Base-by-base conservation (phyloP, 2,113 vertebrate genomes). In the Chloroceryle aenea region DNA sequence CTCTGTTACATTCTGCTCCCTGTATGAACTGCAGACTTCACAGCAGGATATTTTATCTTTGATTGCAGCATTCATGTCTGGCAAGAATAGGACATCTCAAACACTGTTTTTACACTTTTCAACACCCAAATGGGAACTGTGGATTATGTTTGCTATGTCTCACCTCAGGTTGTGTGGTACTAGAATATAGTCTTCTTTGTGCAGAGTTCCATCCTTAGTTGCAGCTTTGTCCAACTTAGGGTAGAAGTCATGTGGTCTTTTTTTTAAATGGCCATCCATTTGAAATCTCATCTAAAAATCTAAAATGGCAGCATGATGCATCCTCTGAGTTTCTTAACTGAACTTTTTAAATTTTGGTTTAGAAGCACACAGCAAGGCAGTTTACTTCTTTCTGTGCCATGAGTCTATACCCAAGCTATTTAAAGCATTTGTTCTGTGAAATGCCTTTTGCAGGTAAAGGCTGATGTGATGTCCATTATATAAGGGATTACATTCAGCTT, bases 11-110 rank as follows among this genome's bases (percentile, higher is more conserved):
- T 6, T 63, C 50, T 91, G 84, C 63, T 96, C 87, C 43, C 32
- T 66, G 78, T 63, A 18, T 48, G 38, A 93, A 43, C 82, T n/a
- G 48, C 88, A 88, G 90, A 2, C 56, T 91, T 88, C 95, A 92
- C 95, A 96, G 93, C 56, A 4, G 95, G 94, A 20, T n/a, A 21
- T 79, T 80, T 87, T 71, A 27, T 77, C 85, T 94, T 66, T 73
- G 81, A 91, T 88, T 80, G 90, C 93, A 94, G 85, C 87, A n/a
- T 75, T 90, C 82, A 8, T 95, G 93, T 96, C 90, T 94, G 89
- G 88, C 96, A 92, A 79, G 83, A 95, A 25, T 1, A 96, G 83
- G 86, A 94, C 90, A 93, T 72, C 92, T 93, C 76, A 64, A 84
- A 84, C n/a, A 61, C 64, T 77, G 85, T 30, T 96, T 93, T 96